Percentiles rank a stretch among this genome's conserved stretches.
phyloP scores from a whole-genome alignment of 2,888 invertebrate genomes.

The Dromius quadrimaculatus region DNA sequence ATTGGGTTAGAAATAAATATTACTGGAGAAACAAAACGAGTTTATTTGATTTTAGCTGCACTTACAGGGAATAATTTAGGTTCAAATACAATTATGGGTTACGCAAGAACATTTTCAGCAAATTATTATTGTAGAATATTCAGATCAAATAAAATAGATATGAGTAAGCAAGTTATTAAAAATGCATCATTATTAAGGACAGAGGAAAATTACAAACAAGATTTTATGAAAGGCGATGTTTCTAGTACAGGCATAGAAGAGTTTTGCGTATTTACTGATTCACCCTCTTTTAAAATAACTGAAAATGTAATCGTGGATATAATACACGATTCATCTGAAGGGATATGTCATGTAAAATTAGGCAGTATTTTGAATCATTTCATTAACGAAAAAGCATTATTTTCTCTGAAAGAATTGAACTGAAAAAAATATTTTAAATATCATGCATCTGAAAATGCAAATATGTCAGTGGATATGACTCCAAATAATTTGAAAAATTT shows the following conservation, averaged over 20 bases:
- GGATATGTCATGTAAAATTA: conserved; percentile 46
- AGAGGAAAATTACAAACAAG: conserved; percentile 54
- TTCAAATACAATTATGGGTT: conserved; percentile 55
- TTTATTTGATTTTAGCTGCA: conserved; percentile 55
- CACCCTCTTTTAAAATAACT: conserved; percentile 56
- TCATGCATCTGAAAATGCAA: conserved; percentile 27
- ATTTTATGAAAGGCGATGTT: conserved; percentile 46
- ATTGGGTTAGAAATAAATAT: conserved; percentile 33
- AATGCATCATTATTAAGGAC: conserved; percentile 53
- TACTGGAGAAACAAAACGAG: background rate
- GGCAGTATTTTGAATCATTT: conserved; percentile 42
- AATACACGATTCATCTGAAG: conserved; percentile 58
- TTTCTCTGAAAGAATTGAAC: conserved; percentile 52
- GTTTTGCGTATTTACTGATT: conserved; percentile 55
- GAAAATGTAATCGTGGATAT: conserved; percentile 57
- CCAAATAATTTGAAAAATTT: conserved; percentile 49
- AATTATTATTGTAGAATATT: conserved; percentile 58
- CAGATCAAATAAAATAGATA: conserved; percentile 53
- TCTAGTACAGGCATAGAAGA: conserved; percentile 56
- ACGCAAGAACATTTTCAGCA: conserved; percentile 55
- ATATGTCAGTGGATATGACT: conserved; percentile 53
- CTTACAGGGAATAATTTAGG: conserved; percentile 57
- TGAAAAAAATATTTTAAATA: conserved; percentile 49
- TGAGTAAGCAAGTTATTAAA: conserved; percentile 52
- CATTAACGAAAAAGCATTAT: conserved; percentile 49